Base-by-base conservation (phyloP, 2,797 vertebrate genomes). In the Anguilla obscura region DNA sequence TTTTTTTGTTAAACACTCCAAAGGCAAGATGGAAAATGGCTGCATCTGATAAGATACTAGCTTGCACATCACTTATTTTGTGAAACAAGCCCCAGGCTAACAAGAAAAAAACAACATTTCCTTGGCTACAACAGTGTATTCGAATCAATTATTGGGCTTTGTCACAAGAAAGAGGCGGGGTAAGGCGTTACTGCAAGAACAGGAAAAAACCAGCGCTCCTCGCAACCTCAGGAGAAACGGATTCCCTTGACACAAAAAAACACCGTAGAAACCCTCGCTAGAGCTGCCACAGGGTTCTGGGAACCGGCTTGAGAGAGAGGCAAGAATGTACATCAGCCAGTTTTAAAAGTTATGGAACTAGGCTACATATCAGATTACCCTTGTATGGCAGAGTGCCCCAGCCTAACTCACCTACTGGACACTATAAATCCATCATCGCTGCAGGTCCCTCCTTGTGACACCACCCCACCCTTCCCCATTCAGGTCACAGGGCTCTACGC, bases 401-500 rank as follows among this genome's bases (percentile, higher is more conserved):
- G 1, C 7, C 24, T 27, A 7, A 66, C 30, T 76, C 10, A 10
- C 2, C 14, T 16, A 36, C 9, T 33, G 69, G 27, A 74, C 69
- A 69, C 21, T 69, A 0, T 66, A 69, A n/a, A 71, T 71, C 66
- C 66, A 71, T 10, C 60, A 63, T 18, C 36, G 36, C 36, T 16
- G 54, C 54, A 69, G 1, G 24, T 24, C 60, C 30, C 54, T 69
- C 85, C n/a, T 8, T 63, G 45, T 30, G 27, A 16, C 83, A 30
- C 1, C 48, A 7, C 5, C 80, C 18, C 12, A 3, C 12, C 86
- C 52, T 33, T 50, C 58, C 87, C 50, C 84, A 79, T 21, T 85
- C 88, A 88, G 76, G 86, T 90, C 87, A 90, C 54, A 83, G 86
- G 90, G 89, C 84, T 86, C 74, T 85, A 86, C 33, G 58, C n/a